These are phyloP conservation scores for Aulostomus chinensis DNA, from an alignment of 2,797 vertebrate species.

Conservation along the genomic window DNA sequence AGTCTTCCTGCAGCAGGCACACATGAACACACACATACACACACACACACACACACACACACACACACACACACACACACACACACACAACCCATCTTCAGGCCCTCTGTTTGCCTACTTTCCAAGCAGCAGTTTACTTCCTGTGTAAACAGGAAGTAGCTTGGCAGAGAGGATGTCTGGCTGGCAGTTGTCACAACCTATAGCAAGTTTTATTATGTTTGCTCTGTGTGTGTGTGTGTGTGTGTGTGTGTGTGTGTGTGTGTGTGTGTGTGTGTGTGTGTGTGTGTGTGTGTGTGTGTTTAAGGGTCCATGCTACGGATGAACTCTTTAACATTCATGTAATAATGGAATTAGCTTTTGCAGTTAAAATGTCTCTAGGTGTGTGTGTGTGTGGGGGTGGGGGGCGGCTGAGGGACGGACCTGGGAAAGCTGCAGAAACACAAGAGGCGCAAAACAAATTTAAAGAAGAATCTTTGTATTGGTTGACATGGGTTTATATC, in stretches of 20 bases:
- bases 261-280: too few species aligned
- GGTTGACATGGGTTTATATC: not conserved
- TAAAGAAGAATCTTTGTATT: too few species aligned
- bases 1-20: conserved; percentile 64
- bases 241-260: too few species aligned
- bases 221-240: not conserved
- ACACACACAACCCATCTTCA: conserved; percentile 7
- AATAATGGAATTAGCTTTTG: too few species aligned
- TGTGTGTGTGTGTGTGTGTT: too few species aligned
- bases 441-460: not conserved
- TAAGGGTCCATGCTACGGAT: not conserved
- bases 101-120: conserved; percentile 17
- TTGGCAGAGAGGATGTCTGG: conserved; percentile 11
- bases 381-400: too few species aligned
- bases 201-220: conserved; percentile 7
- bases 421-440: not conserved
- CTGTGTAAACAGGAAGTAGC: conserved; percentile 56
- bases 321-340: not conserved
- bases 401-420: too few species aligned
- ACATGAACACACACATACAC: conserved; percentile 26
- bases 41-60: conserved; percentile 3
- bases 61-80: not conserved
- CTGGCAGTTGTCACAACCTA: conserved; percentile 1
- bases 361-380: too few species aligned
- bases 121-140: conserved; percentile 37